Evolutionary conservation across 2,797 vertebrate species (phyloP).

Genomic region (Denticeps clupeoides): DNA sequence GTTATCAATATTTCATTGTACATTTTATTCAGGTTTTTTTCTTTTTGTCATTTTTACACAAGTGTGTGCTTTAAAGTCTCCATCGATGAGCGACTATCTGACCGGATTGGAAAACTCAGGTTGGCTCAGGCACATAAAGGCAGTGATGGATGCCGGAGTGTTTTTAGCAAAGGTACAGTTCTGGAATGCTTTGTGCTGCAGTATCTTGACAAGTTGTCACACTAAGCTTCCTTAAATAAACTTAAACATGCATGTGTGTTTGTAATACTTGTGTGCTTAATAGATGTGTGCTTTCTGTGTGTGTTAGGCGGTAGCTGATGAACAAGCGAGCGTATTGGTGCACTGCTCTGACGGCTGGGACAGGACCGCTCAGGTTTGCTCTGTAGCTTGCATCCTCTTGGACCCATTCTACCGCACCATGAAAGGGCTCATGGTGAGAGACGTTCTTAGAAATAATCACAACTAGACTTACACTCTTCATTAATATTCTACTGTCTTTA

Average conservation of each 20-base stretch:
- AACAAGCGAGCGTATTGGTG: slow-evolving; percentile 62
- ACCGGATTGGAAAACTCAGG: slow-evolving; percentile 67
- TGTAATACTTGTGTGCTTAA: not conserved
- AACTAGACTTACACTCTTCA: too few relatives aligned
- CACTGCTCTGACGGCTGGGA: slow-evolving; percentile 75
- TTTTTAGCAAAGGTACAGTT: slow-evolving; percentile 61
- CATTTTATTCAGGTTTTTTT: not conserved
- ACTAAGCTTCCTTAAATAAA: too few relatives aligned
- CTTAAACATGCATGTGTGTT: too few relatives aligned
- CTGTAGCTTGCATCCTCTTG: slow-evolving; percentile 59
- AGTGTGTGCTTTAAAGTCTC: slow-evolving; percentile 66
- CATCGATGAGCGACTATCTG: slow-evolving; percentile 71
- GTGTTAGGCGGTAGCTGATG: slow-evolving; percentile 55
- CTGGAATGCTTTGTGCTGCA: not conserved
- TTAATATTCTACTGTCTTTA: not conserved
- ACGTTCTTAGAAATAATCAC: too few relatives aligned
- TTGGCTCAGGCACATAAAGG: slow-evolving; percentile 71
- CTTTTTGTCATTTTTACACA: slow-evolving; percentile 4
- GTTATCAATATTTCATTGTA: too few relatives aligned
- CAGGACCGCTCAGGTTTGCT: slow-evolving; percentile 67
- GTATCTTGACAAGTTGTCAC: not conserved
- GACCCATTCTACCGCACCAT: slow-evolving; percentile 68
- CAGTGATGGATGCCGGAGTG: slow-evolving; percentile 65
- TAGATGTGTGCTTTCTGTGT: slow-evolving; percentile 1
- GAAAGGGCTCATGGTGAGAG: slow-evolving; percentile 67